Percentiles rank a stretch among this genome's conserved stretches.
These are phyloP conservation scores for Norana najaformis DNA, from an alignment of 2,888 invertebrate genomes.

Conservation along the genomic window DNA sequence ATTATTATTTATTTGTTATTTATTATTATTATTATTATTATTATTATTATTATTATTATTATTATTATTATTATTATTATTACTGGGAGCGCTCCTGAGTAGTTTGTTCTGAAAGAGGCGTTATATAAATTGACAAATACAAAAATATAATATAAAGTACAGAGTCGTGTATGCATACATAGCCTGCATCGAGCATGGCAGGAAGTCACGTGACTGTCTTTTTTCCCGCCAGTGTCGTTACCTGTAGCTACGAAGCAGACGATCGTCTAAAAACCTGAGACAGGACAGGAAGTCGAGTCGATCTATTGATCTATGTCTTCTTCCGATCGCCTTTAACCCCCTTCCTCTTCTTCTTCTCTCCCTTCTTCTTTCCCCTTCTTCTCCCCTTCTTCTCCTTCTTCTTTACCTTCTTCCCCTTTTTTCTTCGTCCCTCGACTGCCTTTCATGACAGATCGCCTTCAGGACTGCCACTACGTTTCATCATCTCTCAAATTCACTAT, in stretches of 20 bases:
- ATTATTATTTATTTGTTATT: too few relatives aligned
- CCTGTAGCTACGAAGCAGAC: constrained; percentile 7
- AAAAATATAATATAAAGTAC: too few relatives aligned
- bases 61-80: too few relatives aligned
- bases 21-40: too few relatives aligned
- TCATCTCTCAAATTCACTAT: constrained; percentile 39
- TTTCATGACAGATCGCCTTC: neutral
- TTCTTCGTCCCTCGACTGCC: neutral
- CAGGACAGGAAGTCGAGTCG: constrained; percentile 4
- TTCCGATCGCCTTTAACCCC: neutral
- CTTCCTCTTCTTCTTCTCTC: neutral
- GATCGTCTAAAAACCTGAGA: constrained; percentile 10
- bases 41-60: too few relatives aligned
- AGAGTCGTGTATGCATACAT: neutral
- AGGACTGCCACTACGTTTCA: neutral
- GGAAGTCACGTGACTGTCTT: neutral
- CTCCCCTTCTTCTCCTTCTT: neutral
- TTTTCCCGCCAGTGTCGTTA: neutral
- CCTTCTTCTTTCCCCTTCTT: neutral
- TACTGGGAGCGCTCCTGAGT: too few relatives aligned
- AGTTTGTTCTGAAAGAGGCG: too few relatives aligned
- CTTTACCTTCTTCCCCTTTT: neutral
- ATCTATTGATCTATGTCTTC: constrained; percentile 13
- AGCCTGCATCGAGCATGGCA: neutral
- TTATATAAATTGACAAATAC: too few relatives aligned